Evolutionary conservation across 2,113 vertebrate species (phyloP).

Genomic region (Cepphus grylle): DNA sequence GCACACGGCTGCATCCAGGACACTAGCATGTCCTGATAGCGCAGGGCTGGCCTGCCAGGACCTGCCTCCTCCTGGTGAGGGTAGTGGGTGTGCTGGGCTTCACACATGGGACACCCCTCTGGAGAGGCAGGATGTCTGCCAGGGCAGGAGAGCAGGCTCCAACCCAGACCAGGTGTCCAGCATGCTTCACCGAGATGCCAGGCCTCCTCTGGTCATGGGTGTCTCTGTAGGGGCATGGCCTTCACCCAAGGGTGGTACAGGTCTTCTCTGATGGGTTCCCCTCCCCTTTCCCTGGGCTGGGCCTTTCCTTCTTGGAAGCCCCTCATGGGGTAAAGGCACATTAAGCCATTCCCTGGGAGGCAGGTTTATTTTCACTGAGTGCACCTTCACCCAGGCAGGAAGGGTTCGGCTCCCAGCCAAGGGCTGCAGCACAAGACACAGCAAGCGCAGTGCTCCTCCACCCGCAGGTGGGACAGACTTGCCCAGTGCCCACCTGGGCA

Average conservation of each 20-base stretch:
- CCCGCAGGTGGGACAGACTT: fast-evolving
- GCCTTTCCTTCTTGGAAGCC: not conserved
- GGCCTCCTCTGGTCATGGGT: not conserved
- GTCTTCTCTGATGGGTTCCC: not conserved
- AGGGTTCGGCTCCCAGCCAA: not conserved
- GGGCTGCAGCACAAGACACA: not conserved
- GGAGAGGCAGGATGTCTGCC: fast-evolving
- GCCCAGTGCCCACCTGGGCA: fast-evolving
- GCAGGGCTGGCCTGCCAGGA: not conserved
- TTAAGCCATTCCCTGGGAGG: fast-evolving
- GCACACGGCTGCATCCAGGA: fast-evolving
- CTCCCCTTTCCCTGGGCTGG: not conserved
- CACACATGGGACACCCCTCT: fast-evolving
- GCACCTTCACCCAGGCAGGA: not conserved
- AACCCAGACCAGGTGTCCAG: not conserved
- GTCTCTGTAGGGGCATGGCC: fast-evolving
- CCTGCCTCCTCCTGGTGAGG: not conserved
- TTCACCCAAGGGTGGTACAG: fast-evolving
- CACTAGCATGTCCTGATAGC: fast-evolving
- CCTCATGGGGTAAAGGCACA: not conserved
- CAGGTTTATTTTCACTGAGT: not conserved
- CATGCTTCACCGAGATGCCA: not conserved
- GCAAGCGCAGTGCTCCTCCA: not conserved
- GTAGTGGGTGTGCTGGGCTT: fast-evolving
- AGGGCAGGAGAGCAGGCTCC: not conserved